Conservation (phyloP, 2,797 vertebrate genomes). For the Lacerta agilis region DNA sequence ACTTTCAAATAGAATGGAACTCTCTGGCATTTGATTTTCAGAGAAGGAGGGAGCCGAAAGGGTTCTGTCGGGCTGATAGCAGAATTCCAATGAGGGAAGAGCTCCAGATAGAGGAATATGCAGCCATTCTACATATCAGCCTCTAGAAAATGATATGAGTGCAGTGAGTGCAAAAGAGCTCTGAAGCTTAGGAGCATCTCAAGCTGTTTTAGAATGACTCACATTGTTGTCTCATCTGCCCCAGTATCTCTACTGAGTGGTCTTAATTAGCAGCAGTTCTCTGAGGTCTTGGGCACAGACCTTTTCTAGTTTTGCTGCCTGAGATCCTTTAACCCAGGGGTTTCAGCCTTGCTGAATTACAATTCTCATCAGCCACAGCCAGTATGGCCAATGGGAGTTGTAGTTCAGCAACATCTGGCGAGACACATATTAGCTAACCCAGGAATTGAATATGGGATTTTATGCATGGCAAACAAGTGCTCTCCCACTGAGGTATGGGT, state of each 20-base stretch:
- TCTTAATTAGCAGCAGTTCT: background rate
- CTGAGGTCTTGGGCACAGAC: background rate
- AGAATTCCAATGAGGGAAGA: constrained; percentile 15
- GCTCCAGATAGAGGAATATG: background rate
- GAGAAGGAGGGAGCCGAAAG: constrained; percentile 23
- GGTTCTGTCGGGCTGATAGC: background rate
- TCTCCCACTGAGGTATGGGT: background rate
- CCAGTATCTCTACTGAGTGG: background rate
- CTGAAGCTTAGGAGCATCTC: background rate
- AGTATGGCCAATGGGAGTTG: no score
- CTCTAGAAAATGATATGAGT: constrained; percentile 3
- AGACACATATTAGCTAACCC: background rate
- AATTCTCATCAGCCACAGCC: no score
- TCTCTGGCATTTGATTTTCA: constrained; percentile 67
- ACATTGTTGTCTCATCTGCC: background rate
- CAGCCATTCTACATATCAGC: background rate
- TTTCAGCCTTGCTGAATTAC: no score
- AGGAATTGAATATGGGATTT: background rate
- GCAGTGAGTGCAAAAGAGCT: background rate
- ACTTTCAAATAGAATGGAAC: constrained; percentile 77
- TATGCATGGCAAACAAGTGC: background rate
- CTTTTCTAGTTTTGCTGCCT: background rate
- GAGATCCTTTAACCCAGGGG: background rate
- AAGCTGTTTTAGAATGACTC: background rate
- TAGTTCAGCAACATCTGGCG: no score